Percentiles rank a stretch among this genome's conserved stretches.
Evolutionary conservation across 2,888 invertebrate genomes (phyloP).

Genomic region (Ormyrus pomaceus): DNA sequence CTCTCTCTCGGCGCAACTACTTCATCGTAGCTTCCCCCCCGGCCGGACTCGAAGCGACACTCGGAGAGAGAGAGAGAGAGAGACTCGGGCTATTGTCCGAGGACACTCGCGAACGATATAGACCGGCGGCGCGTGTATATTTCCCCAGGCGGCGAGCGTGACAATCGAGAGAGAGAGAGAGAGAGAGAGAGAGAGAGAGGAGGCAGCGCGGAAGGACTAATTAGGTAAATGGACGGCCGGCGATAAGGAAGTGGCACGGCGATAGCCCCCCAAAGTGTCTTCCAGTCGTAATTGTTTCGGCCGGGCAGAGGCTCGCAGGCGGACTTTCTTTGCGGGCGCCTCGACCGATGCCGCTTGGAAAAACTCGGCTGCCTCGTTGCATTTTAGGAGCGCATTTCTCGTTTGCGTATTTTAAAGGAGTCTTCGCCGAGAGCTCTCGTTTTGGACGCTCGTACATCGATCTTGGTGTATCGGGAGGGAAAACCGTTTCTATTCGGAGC

Average conservation of each 20-base stretch:
- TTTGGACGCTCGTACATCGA: no score
- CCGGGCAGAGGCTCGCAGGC: constrained; percentile 28
- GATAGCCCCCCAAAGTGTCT: constrained; percentile 8
- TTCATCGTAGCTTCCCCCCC: no score
- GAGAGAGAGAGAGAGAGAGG: background rate
- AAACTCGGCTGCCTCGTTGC: no score
- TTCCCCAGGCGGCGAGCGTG: constrained; percentile 20
- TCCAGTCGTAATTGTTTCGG: constrained; percentile 25
- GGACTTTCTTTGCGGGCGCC: background rate
- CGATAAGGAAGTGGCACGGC: constrained; percentile 48
- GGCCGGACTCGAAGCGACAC: no score
- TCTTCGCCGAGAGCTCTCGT: no score
- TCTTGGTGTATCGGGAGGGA: no score
- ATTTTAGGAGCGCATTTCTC: no score
- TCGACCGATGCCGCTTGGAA: background rate
- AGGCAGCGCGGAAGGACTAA: constrained; percentile 39
- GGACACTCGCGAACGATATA: background rate
- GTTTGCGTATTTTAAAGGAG: no score
- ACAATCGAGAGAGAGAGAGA: constrained; percentile 16
- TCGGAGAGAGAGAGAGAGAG: no score
- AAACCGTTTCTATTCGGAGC: no score
- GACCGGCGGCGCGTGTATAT: background rate
- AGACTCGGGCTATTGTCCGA: no score
- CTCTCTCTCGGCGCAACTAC: no score
- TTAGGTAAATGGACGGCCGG: constrained; percentile 41